A percentile compares a stretch with the other conserved stretches of the same genome.
Conservation (phyloP, 2,888 invertebrate genomes). For the Liposcelis brunnea region DNA sequence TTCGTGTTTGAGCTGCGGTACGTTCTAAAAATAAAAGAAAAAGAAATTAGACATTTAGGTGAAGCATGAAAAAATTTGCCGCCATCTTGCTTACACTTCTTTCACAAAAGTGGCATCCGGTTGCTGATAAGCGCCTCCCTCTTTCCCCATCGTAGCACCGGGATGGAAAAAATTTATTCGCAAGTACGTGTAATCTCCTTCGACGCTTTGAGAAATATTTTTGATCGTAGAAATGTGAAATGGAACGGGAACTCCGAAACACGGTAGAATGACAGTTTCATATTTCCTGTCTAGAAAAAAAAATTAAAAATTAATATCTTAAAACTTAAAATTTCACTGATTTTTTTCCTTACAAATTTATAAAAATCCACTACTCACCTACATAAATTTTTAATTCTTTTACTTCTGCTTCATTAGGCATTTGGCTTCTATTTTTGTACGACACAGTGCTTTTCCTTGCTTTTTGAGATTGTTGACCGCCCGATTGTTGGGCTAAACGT, state of each 20-base stretch:
- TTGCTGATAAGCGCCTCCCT: conserved; percentile 77
- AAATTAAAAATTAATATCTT: conserved; percentile 12
- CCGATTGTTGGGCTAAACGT: conserved; percentile 65
- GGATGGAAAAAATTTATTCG: conserved; percentile 98
- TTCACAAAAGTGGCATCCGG: conserved; percentile 96
- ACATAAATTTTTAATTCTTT: conserved; percentile 88
- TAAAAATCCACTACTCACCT: conserved; percentile 43
- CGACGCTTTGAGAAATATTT: conserved; percentile 95
- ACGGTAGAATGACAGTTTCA: conserved; percentile 94
- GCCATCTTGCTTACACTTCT: conserved; percentile 58
- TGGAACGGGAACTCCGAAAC: conserved; percentile 90
- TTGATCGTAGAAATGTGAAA: conserved; percentile 99
- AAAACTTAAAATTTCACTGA: too few relatives aligned
- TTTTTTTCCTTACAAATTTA: too few relatives aligned
- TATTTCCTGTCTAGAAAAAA: conserved; percentile 69
- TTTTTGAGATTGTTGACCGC: conserved; percentile 73
- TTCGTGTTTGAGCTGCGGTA: conserved; percentile 95
- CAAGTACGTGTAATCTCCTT: conserved; percentile 97
- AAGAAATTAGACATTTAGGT: conserved; percentile 8
- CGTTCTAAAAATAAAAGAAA: conserved; percentile 39
- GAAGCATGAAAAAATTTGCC: conserved; percentile 4
- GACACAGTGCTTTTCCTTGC: conserved; percentile 88
- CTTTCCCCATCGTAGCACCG: conserved; percentile 88
- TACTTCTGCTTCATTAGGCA: conserved; percentile 88
- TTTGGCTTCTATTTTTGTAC: conserved; percentile 78